Conservation (phyloP, 2,888 invertebrate species). For the Tipula confusa region DNA sequence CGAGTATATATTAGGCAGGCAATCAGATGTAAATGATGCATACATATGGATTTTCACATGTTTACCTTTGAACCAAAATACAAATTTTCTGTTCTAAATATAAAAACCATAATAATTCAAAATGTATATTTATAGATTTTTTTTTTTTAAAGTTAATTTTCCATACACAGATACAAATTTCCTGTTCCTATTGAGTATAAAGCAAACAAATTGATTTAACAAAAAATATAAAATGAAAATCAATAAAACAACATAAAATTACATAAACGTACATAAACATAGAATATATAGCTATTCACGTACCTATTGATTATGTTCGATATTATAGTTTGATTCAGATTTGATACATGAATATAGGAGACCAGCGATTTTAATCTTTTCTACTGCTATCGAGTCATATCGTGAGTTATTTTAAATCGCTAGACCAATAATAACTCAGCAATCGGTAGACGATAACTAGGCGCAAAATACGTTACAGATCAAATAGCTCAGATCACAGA, state of each 20-base stretch:
- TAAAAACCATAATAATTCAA: neutral
- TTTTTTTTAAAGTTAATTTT: neutral
- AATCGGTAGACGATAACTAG: too few species aligned
- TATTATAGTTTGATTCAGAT: neutral
- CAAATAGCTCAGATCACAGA: too few species aligned
- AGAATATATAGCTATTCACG: neutral
- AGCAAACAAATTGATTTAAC: neutral
- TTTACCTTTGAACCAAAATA: neutral
- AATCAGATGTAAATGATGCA: neutral
- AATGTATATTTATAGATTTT: neutral
- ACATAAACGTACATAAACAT: neutral
- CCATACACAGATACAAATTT: neutral
- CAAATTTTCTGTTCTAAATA: neutral
- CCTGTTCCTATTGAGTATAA: neutral
- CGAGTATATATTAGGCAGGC: neutral
- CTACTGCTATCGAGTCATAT: too few species aligned
- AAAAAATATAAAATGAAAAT: neutral
- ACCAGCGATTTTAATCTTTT: too few species aligned
- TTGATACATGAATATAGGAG: too few species aligned
- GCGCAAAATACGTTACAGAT: too few species aligned
- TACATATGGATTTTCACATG: neutral
- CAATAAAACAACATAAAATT: neutral
- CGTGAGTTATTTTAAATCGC: too few species aligned
- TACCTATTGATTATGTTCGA: neutral
- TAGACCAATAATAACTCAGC: too few species aligned